Base-by-base conservation (phyloP, 2,888 invertebrate genomes). In the Lepas anatifera region DNA sequence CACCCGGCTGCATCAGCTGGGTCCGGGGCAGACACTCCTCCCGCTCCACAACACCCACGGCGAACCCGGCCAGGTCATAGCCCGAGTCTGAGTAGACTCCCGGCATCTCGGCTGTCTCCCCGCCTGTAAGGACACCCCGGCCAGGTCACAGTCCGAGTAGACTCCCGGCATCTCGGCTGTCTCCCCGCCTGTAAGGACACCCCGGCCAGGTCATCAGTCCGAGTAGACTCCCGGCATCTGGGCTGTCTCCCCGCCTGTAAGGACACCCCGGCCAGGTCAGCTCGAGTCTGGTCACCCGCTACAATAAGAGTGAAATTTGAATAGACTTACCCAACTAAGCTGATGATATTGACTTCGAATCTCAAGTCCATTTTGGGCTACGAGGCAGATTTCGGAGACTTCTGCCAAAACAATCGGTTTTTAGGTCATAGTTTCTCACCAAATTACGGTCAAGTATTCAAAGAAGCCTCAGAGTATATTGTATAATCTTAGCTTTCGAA, bases 71-170 rank as follows among this genome's bases (percentile, higher is more conserved):
- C 68, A 98, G 80, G 80, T 99, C 98, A 80, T 96, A 98, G 74
- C 95, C 92, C 0, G 89, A 91, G 0, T 84, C 81, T 3, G 85
- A 83, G 81, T 98, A 99, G 83, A 98, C 89, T 1, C 92, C 89
- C 0, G 98, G 97, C 95, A 97, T 95, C 82, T 96, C 96, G 0
- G 97, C 97, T 2, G 97, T 97, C 82, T 98, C 97, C 0, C 97
- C 97, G 72, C 87, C 87, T 95, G 75, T 0, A 18, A 2, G 11
- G 6, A 25, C 18, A 52, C 16, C 43, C 39, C 32, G 3, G 6
- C 32, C 37, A 8, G 37, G 41, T 37, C 39, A 58, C 46, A 69
- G 18, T 84, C 81, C 3, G 85, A 83, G 81, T 98, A 99, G 83
- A 98, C 89, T 1, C 92, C 89, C 0, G 98, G 97, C 95, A 97